These are phyloP conservation scores for Elephas maximus DNA, from an alignment of 2,113 vertebrate species.

Conservation along the genomic window DNA sequence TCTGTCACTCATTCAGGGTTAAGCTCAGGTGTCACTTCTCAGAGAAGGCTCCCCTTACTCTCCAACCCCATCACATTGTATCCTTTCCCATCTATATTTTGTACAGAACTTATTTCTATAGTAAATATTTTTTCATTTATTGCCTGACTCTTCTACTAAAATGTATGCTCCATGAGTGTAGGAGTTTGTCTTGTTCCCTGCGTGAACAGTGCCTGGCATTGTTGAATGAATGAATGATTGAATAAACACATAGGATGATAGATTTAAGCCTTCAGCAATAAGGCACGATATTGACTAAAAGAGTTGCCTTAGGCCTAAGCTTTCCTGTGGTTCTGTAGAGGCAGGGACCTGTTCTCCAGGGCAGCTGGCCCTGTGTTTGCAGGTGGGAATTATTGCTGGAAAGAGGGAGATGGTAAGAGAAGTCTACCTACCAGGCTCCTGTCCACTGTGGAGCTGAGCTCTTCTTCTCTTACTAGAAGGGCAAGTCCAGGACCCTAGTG, in stretches of 20 bases:
- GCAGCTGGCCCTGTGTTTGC: not conserved
- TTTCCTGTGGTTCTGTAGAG: not conserved
- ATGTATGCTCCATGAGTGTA: not conserved
- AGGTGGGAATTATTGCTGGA: not conserved
- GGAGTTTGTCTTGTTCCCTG: not conserved
- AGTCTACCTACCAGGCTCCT: not conserved
- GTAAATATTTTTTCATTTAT: conserved; percentile 8
- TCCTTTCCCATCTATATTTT: not conserved
- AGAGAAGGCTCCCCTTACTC: not conserved
- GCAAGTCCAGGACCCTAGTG: not conserved
- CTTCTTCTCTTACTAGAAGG: not conserved
- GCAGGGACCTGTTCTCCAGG: not conserved
- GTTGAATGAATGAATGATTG: conserved; percentile 6
- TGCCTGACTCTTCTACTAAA: not conserved
- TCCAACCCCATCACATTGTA: not conserved
- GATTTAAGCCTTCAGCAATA: conserved; percentile 24
- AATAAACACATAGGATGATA: conserved; percentile 4
- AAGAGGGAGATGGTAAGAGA: not conserved
- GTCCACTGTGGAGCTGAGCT: not conserved
- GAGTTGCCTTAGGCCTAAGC: not conserved
- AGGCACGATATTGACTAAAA: not conserved
- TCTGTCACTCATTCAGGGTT: not conserved
- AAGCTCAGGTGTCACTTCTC: not conserved
- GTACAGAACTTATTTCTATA: not conserved
- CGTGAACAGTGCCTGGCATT: not conserved